Evolutionary conservation across 2,888 invertebrate genomes (phyloP), one percentile per base, ranked within the genome.

Genomic region (Eilema sororculum): DNA sequence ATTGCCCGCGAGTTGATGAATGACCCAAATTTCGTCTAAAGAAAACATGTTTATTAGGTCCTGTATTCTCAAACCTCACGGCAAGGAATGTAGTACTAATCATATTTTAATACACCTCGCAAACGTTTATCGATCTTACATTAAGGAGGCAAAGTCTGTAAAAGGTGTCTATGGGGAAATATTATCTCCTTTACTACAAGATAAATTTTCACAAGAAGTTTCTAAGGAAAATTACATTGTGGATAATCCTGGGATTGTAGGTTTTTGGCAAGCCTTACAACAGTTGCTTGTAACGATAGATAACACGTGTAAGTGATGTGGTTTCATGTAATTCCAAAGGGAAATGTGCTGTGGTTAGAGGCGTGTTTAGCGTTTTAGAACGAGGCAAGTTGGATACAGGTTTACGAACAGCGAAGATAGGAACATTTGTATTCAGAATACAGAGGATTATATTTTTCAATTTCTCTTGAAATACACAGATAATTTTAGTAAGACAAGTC

Each of bases 101-200:
- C 69, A 75, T 72, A 77, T 75, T 80, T 72, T 59, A 75, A 79
- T 71, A 72, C 56, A 59, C 24, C 41, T 30, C 25, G 56, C 25
- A 37, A 63, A 25, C 61, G 58, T 74, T 71, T 77, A 79, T 78
- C 70, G 81, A 81, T 80, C 78, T 63, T 65, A 69, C 74, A 72
- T 71, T 65, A 46, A 67, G 58, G 25, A 60, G 65, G 24, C 41
- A 41, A 52, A 58, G 58, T 56, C 67, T 59, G 68, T 28, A 41
- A 69, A 56, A 57, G 56, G 28, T 67, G 71, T 69, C 46, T 60
- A n/a, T 12, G 24, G 60, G 24, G 28, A 52, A 56, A 68, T 74
- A 75, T 52, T 73, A 76, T 68, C 56, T 68, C 75, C 67, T 59
- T 65, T 75, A 69, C 69, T 62, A 58, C 60, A 13, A 22, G 41